Evolutionary conservation across 1,140 invertebrate species (phyloP), one percentile per base, ranked within the genome.

Genomic region (Bemisia tabaci): DNA sequence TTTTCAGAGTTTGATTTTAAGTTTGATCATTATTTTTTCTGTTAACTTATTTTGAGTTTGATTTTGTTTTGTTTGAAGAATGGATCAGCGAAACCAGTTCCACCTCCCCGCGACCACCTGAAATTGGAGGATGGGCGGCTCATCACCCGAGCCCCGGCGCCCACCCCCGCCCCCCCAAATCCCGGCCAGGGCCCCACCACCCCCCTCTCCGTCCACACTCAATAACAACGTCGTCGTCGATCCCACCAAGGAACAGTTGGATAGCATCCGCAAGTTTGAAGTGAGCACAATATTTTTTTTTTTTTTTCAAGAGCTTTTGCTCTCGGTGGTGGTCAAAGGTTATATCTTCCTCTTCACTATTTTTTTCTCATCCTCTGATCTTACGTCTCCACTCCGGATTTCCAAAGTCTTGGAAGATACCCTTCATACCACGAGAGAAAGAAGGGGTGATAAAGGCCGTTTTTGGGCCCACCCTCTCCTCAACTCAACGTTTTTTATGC

Each of bases 231-330:
- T 76, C 66, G 74, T 76, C 65, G 76, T 68, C 58, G 85, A 88
- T 70, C 87, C 87, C 23, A 90, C 88, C 63, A 82, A 86, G 70
- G 91, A 94, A 71, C 90, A 95, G 76, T 79, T 94, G 73, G 88
- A 94, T 72, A 89, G 91, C 74, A 93, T 95, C 75, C 87, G 87
- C 72, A 94, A 94, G 77, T 94, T 90, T 79, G 89, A 93, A 85
- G 91, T 93, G 71, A 80, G 82, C 61, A n/a, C 64, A 27, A 59
- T 59, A 22, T 48, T 59, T 69, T 60, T 63, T 65, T 17, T 17
- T 48, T 48, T 48, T 48, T 48, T 48, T 48, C 17, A 48, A 48
- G 33, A 17, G 17, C 33, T 66, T 48, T 62, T 48, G 26, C 26
- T 67, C 23, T 48, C 12, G 33, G 33, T 48, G 5, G 5, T 48